Conservation (phyloP, 2,113 vertebrate genomes). For the Nettapus auritus region DNA sequence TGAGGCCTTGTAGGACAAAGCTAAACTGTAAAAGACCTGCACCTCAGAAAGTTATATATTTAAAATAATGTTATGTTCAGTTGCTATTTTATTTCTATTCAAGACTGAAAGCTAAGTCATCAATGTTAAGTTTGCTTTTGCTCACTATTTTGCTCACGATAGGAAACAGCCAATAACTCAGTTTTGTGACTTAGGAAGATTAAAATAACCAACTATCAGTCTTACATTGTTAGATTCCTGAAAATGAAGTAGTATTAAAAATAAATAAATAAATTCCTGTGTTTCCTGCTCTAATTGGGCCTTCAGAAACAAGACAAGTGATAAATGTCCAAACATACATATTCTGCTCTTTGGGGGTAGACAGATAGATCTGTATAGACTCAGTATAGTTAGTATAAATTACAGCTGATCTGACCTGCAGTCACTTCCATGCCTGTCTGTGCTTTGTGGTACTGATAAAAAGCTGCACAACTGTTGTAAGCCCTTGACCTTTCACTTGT, state of each 20-base stretch:
- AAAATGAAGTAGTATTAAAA: not conserved
- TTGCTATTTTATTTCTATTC: not conserved
- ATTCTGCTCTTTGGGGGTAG: not conserved
- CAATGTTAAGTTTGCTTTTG: not conserved
- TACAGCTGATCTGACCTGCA: constrained; percentile 52
- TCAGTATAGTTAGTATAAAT: constrained; percentile 38
- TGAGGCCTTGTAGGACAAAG: not conserved
- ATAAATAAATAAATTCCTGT: not conserved
- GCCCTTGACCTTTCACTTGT: constrained; percentile 67
- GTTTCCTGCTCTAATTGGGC: not conserved
- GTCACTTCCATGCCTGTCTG: constrained; percentile 29
- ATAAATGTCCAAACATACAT: not conserved
- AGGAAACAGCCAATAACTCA: not conserved
- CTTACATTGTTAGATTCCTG: not conserved
- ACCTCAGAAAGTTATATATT: not conserved
- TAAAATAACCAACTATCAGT: not conserved
- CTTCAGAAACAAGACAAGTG: not conserved
- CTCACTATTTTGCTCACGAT: not conserved
- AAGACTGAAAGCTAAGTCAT: not conserved
- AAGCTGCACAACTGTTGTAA: constrained; percentile 52
- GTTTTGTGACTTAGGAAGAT: not conserved
- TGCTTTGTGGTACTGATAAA: constrained; percentile 28
- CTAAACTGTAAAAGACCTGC: not conserved
- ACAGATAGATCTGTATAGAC: not conserved
- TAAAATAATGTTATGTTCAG: not conserved